Conservation (phyloP, 2,888 invertebrate species). For the Spisula solida region DNA sequence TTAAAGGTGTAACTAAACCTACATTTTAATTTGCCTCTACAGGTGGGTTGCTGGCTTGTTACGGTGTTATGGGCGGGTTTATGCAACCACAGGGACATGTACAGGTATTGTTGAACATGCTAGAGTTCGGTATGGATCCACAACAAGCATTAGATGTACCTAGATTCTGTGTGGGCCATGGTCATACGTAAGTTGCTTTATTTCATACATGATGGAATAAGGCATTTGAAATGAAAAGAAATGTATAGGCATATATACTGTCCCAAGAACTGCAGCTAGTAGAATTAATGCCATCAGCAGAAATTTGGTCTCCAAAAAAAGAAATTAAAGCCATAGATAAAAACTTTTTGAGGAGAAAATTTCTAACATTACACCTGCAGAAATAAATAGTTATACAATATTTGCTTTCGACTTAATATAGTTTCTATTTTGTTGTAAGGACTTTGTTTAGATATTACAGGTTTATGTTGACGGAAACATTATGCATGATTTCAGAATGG, state of each 20-base stretch:
- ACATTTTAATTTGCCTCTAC: not conserved
- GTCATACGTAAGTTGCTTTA: constrained; percentile 69
- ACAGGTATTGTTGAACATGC: constrained; percentile 86
- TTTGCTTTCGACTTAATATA: too few relatives aligned
- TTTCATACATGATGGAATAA: too few relatives aligned
- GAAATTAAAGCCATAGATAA: too few relatives aligned
- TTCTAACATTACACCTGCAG: too few relatives aligned
- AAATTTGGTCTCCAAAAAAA: too few relatives aligned
- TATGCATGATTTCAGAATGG: constrained; percentile 57
- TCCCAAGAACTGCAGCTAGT: too few relatives aligned
- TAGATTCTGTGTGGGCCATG: constrained; percentile 80
- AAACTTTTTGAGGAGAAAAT: too few relatives aligned
- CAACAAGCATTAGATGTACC: constrained; percentile 84
- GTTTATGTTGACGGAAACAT: not conserved
- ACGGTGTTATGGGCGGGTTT: constrained; percentile 86
- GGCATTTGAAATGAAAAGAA: too few relatives aligned
- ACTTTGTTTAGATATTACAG: not conserved
- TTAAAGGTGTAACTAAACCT: too few relatives aligned
- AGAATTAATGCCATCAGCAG: too few relatives aligned
- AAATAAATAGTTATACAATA: too few relatives aligned
- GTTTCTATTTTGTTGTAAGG: not conserved
- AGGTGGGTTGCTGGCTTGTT: constrained; percentile 84
- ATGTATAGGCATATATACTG: too few relatives aligned
- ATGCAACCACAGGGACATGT: constrained; percentile 88
- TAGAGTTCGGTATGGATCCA: constrained; percentile 85